Evolutionary conservation across 2,113 vertebrate species (phyloP), one percentile per base, ranked within the genome.

Genomic region (Dipodomys ordii): DNA sequence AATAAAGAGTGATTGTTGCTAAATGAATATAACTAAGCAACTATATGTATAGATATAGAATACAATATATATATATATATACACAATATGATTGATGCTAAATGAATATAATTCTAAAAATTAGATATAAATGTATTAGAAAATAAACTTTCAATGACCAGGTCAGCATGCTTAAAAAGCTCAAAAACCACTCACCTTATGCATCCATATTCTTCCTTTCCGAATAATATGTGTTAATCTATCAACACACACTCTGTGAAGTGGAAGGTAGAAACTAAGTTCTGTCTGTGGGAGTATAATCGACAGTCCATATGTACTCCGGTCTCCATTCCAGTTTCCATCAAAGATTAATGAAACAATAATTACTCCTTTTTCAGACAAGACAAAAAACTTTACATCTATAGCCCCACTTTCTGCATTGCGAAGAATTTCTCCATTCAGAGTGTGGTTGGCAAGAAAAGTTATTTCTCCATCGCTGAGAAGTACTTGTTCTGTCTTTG

Each of bases 161-260:
- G 23, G 46, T 81, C 62, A 27, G 8, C 72, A 60, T 0, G 69
- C 72, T 67, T 25, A 81, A n/a, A 32, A 80, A 69, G 30, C 85
- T 19, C 1, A 93, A 95, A 46, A 96, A 60, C 12, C 53, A 95
- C 97, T 88, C 97, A 99, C 99, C 99, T 99, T 99, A 97, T 99
- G 99, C 99, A 99, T 99, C 99, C 99, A 99, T 98, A 99, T 99
- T 93, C 99, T 99, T 94, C 99, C 99, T 97, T 99, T 99, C 69
- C 99, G 98, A 98, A 99, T 99, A 67, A 99, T 99, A 68, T 99
- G 99, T 49, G 99, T 99, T 53, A 99, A 97, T 68, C 99, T 98
- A 94, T 99, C 99, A 94, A 99, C 99, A 1, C 99, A 99, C 32
- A 99, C 98, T 89, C 98, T 98, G 93, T 99, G 99, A 89, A 99